These are phyloP conservation scores for Palloptera scutellata DNA, from an alignment of 2,888 invertebrate species.

Conservation along the genomic window DNA sequence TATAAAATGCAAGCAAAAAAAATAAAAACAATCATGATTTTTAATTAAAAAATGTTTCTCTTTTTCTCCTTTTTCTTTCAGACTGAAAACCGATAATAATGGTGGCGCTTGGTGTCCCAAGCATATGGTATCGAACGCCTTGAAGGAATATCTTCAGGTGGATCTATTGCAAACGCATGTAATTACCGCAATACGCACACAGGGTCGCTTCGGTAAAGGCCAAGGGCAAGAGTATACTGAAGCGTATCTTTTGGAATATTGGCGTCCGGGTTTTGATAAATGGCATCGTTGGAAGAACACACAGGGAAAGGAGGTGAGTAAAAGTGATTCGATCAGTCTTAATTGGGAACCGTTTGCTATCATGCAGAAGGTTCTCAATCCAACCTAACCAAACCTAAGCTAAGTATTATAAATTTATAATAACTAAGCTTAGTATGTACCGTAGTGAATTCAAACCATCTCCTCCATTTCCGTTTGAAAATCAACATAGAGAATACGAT, in stretches of 20 bases:
- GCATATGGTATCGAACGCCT: conserved; percentile 74
- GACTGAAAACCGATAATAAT: conserved; percentile 78
- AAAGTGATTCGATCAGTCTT: not conserved
- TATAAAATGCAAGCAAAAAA: not conserved
- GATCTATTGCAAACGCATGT: conserved; percentile 73
- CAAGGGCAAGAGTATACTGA: conserved; percentile 84
- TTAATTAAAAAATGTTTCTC: conserved; percentile 18
- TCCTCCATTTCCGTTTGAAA: too few species aligned
- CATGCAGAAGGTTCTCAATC: too few species aligned
- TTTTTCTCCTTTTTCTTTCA: conserved; percentile 57
- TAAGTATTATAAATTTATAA: too few species aligned
- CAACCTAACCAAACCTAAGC: too few species aligned
- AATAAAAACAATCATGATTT: not conserved
- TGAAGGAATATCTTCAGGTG: conserved; percentile 80
- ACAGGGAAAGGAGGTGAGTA: conserved; percentile 74
- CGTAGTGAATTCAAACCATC: too few species aligned
- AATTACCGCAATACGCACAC: conserved; percentile 77
- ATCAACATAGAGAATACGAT: too few species aligned
- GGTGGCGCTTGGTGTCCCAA: conserved; percentile 89
- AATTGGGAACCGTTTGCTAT: too few species aligned
- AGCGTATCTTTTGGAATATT: conserved; percentile 79
- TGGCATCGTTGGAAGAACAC: conserved; percentile 81
- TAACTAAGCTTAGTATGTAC: too few species aligned
- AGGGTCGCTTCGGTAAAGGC: conserved; percentile 84
- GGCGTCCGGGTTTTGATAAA: conserved; percentile 74